These are phyloP conservation scores for Garrulus glandarius DNA, from an alignment of 2,797 vertebrate species.

Conservation along the genomic window DNA sequence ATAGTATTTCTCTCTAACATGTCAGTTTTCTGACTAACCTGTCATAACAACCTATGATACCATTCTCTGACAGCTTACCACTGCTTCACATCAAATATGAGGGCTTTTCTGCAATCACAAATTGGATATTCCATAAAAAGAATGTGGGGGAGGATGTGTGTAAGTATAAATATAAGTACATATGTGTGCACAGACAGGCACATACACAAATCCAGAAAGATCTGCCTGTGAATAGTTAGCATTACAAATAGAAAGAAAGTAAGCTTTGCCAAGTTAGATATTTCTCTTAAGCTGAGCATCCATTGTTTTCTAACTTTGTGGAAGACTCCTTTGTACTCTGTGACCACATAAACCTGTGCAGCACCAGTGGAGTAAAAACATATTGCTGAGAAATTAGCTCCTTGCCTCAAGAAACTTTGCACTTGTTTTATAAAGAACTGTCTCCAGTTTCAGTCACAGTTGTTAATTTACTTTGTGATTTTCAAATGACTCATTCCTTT, in stretches of 20 bases:
- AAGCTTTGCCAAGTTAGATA: not conserved
- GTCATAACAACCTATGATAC: not conserved
- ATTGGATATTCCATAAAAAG: not conserved
- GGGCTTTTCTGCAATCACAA: not conserved
- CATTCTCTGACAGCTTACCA: not conserved
- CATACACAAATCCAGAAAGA: not conserved
- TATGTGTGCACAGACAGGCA: not conserved
- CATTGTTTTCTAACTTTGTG: not conserved
- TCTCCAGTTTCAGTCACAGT: not conserved
- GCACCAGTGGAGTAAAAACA: not conserved
- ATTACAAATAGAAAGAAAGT: not conserved
- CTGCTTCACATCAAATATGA: not conserved
- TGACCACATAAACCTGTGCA: not conserved
- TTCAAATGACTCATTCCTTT: not conserved
- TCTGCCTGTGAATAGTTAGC: not conserved
- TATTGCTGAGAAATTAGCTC: not conserved
- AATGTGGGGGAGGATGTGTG: not conserved
- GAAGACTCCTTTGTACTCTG: not conserved
- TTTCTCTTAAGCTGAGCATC: not conserved
- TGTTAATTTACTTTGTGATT: not conserved
- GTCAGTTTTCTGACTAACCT: constrained; percentile 3
- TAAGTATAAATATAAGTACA: not conserved
- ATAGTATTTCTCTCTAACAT: not conserved
- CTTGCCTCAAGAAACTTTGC: not conserved
- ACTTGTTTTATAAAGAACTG: not conserved